phyloP scores from a whole-genome alignment of 2,113 vertebrate species.

The Elaphurus davidianus region DNA sequence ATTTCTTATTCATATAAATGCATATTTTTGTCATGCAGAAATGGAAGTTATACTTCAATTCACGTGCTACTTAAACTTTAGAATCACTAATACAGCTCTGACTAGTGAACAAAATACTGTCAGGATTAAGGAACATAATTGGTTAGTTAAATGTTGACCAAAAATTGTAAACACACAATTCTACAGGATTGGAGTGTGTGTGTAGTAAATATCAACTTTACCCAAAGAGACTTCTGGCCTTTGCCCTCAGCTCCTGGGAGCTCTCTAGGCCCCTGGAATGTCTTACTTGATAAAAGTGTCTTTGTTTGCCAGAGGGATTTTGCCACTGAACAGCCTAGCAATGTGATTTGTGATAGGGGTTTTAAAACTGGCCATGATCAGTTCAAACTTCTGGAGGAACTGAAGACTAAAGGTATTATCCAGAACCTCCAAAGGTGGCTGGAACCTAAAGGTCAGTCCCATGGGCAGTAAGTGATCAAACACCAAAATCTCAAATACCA shows the following conservation, averaged over 20 bases:
- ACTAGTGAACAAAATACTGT: not conserved
- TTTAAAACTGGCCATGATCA: not conserved
- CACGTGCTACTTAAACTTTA: not conserved
- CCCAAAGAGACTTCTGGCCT: not conserved
- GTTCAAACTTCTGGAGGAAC: not conserved
- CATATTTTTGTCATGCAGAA: not conserved
- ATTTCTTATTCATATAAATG: not conserved
- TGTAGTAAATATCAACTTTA: not conserved
- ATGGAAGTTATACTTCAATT: not conserved
- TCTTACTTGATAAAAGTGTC: not conserved
- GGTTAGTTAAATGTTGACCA: not conserved
- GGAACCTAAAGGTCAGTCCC: not conserved
- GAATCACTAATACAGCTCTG: not conserved
- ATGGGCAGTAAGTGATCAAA: not conserved
- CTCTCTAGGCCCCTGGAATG: not conserved
- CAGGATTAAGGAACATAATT: not conserved
- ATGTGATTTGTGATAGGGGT: not conserved
- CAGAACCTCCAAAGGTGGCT: not conserved
- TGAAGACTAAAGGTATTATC: not conserved
- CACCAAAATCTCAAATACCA: no score
- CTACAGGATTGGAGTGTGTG: not conserved
- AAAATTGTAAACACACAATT: not conserved
- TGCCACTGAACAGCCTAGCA: not conserved
- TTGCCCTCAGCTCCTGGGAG: not conserved
- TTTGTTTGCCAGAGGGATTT: not conserved